phyloP scores from a whole-genome alignment of 2,888 invertebrate genomes.

The Schizaphis graminum region DNA sequence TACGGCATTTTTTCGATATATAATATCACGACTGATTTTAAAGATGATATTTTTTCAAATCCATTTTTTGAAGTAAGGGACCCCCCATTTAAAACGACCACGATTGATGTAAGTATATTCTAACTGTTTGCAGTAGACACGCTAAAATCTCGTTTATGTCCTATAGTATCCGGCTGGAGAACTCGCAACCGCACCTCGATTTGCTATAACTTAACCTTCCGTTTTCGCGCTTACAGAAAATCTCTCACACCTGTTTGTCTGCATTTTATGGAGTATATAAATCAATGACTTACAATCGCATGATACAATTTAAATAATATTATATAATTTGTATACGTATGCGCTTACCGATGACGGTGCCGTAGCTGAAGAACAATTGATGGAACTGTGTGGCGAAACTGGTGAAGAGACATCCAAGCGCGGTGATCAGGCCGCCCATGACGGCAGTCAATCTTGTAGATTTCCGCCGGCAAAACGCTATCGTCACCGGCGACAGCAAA shows the following conservation, averaged over 20 bases:
- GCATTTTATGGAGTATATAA: no score
- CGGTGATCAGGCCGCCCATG: conserved; percentile 87
- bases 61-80: not conserved
- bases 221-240: not conserved
- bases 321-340: not conserved
- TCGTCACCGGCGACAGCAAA: conserved; percentile 85
- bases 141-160: not conserved
- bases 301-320: no score
- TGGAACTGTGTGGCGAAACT: conserved; percentile 92
- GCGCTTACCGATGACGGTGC: conserved; percentile 74
- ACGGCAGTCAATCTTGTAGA: conserved; percentile 90
- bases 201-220: not conserved
- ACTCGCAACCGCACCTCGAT: not conserved
- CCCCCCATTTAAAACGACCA: not conserved
- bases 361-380: conserved; percentile 89
- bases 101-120: not conserved
- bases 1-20: not conserved
- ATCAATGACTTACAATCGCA: no score
- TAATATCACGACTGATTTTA: not conserved
- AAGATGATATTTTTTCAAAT: not conserved
- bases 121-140: not conserved
- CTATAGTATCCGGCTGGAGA: not conserved
- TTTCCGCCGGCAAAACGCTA: conserved; percentile 87
- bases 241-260: not conserved
- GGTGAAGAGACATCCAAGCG: conserved; percentile 89